phyloP scores from a whole-genome alignment of 2,113 vertebrate species.

The Calonectris borealis region DNA sequence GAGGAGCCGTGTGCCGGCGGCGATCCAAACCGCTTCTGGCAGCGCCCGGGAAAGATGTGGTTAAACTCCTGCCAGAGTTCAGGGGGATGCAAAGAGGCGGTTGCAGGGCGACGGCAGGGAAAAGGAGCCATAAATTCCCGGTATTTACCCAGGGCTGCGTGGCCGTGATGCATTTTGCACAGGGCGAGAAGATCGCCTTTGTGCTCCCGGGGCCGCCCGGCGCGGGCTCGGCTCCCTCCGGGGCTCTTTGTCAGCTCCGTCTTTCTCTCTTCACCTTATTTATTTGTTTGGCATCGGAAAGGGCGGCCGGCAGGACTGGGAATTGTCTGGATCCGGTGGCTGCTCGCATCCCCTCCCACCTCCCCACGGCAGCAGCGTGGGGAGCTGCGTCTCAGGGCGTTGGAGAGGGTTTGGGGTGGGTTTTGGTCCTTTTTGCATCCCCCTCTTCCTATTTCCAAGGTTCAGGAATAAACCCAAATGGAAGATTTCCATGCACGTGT shows the following conservation, averaged over 20 bases:
- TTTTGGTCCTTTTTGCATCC: not conserved
- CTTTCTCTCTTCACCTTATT: not conserved
- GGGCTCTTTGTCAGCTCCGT: not conserved
- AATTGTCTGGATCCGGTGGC: not conserved
- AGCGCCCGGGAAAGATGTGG: not conserved
- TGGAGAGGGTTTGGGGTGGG: not conserved
- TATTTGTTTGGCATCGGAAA: constrained; percentile 14
- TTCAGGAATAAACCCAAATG: too few species aligned
- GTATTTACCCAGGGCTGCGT: constrained; percentile 64
- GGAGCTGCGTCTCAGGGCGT: fast-evolving
- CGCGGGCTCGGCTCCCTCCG: not conserved
- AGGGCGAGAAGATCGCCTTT: constrained; percentile 11
- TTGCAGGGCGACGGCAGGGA: not conserved
- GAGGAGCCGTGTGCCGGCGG: not conserved
- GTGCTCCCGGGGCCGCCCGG: constrained; percentile 3
- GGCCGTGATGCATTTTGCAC: constrained; percentile 25
- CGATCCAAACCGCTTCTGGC: not conserved
- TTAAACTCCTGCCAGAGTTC: not conserved
- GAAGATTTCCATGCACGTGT: fast-evolving
- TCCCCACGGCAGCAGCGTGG: fast-evolving
- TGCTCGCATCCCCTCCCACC: not conserved
- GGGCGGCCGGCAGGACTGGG: not conserved
- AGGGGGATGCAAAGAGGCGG: not conserved
- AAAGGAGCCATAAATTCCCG: constrained; percentile 63
- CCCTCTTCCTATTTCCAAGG: not conserved